Base-by-base conservation (phyloP, 2,797 vertebrate species). In the Enteromius treurensis region DNA sequence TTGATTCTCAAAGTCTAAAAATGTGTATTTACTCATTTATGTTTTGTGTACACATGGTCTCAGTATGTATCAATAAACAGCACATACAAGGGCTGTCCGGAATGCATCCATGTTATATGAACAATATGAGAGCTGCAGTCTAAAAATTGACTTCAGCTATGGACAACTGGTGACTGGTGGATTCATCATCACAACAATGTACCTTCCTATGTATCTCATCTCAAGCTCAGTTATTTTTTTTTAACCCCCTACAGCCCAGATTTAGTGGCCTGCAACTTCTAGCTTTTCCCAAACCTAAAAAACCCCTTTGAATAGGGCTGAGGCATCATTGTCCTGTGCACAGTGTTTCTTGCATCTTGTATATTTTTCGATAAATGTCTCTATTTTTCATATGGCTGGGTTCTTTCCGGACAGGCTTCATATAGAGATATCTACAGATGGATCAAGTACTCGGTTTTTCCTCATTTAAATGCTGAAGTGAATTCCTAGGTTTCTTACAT, bases 401-500 rank as follows among this genome's bases (percentile, higher is more conserved):
- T 15, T 29, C 23, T 62, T 62, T 62, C 2, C n/a, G 2, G 13
- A 62, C 13, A 62, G 2, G 26, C 13, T 2, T 29, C 5, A 0
- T 32, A 51, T 13, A 51, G 26, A 15, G 21, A 37, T 32, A 55
- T 14, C 34, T 13, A n/a, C 5, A 21, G 11, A 74, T 34, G 34
- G 26, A 19, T 17, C 34, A 60, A 26, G n/a, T 26, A 26, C 11
- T 60, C 23, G 5, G 4, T 65, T 19, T 67, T 81, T 21, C 77
- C 1, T 83, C 0, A 87, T 64, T 90, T 47, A 64, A 78, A 34
- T 47, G 19, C 26, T 64, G 13, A 79, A 45, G 4, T 62, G 73
- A 87, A 88, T 85, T 88, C 86, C 86, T 92, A 99, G 98, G 91
- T 99, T 89, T 95, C 97, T 0, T 99, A 99, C 85, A 99, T 99